Conservation (phyloP, 2,888 invertebrate genomes). For the Antheraea yamamai region DNA sequence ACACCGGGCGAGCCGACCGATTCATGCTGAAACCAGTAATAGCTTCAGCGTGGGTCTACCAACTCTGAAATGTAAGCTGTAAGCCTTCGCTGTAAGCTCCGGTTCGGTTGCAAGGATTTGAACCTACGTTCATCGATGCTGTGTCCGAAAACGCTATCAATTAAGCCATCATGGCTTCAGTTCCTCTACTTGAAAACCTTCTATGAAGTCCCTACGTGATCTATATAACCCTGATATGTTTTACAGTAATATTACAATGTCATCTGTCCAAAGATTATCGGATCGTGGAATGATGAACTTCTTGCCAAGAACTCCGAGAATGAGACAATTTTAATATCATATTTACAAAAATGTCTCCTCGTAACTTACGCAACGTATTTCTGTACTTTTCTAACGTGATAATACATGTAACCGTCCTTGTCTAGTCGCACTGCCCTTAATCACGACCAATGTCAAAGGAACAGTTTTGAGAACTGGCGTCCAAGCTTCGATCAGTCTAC, state of each 20-base stretch:
- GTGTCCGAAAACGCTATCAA: no score
- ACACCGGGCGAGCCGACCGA: no score
- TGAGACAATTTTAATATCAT: slow-evolving; percentile 1
- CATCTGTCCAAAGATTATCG: no score
- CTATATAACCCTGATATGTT: no score
- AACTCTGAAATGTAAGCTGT: no score
- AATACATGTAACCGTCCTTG: slow-evolving; percentile 8
- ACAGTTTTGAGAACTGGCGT: slow-evolving; percentile 21
- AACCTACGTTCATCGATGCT: no score
- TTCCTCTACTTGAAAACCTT: background rate
- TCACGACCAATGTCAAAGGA: slow-evolving; percentile 21
- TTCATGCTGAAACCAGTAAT: no score
- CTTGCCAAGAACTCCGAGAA: background rate
- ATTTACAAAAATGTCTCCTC: background rate
- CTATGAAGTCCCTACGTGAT: background rate
- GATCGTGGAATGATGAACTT: background rate
- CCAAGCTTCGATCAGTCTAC: slow-evolving; percentile 15
- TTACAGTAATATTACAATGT: no score
- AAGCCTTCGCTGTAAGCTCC: no score
- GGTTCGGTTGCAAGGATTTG: no score
- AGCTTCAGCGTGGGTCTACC: no score
- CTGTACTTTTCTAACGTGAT: background rate
- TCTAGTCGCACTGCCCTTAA: slow-evolving; percentile 16
- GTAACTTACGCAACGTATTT: slow-evolving; percentile 5
- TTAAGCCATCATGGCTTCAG: background rate